A percentile compares a stretch with the other conserved stretches of the same genome.
Evolutionary conservation across 2,888 invertebrate species (phyloP).

Genomic region (Leptopilina myrica): DNA sequence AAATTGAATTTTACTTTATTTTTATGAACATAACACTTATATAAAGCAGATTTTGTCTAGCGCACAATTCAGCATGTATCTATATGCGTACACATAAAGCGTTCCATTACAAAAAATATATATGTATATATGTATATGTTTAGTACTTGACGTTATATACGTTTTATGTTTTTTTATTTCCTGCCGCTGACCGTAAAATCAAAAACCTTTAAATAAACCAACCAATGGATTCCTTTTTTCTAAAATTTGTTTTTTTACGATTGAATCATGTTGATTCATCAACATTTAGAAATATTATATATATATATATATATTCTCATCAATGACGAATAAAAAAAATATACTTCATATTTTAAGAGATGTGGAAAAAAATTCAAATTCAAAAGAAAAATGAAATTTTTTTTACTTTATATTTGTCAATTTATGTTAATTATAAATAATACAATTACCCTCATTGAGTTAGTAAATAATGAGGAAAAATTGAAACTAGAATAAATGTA

Average conservation of each 20-base stretch:
- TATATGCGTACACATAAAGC: background rate
- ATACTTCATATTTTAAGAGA: no score
- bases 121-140: background rate
- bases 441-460: no score
- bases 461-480: no score
- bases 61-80: background rate
- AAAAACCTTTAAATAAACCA: slow-evolving; percentile 13
- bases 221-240: slow-evolving; percentile 5
- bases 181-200: slow-evolving; percentile 2
- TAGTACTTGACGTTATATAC: slow-evolving; percentile 6
- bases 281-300: no score
- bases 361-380: no score
- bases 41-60: background rate
- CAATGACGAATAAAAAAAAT: no score
- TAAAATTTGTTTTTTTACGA: background rate
- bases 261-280: no score
- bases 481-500: no score
- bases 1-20: slow-evolving; percentile 8
- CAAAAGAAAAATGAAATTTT: no score
- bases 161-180: slow-evolving; percentile 20
- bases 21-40: slow-evolving; percentile 20
- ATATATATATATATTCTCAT: no score
- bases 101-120: background rate
- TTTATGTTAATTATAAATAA: no score
- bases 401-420: no score